Evolutionary conservation across 2,888 invertebrate species (phyloP).

Genomic region (Philhelius pedissequus): DNA sequence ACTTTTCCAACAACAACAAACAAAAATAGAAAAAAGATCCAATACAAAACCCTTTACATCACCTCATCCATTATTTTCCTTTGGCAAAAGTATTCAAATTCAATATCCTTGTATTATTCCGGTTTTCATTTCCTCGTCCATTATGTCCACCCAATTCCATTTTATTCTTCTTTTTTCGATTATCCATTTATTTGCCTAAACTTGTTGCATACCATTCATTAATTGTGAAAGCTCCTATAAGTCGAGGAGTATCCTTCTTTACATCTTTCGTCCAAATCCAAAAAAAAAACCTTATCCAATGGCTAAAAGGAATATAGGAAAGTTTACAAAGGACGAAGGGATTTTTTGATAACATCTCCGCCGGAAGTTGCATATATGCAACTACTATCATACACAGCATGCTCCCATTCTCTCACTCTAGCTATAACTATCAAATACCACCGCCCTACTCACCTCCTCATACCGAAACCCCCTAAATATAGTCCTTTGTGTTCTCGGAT

Average conservation of each 20-base stretch:
- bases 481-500: conserved; percentile 33
- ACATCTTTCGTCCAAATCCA: not conserved
- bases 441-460: not conserved
- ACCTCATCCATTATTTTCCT: not conserved
- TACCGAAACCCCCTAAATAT: no score
- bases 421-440: not conserved
- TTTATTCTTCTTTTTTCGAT: conserved; percentile 6
- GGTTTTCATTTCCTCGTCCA: conserved; percentile 31
- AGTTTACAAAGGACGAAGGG: conserved; percentile 51
- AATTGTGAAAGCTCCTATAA: conserved; percentile 45
- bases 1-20: not conserved
- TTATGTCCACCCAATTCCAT: conserved; percentile 22
- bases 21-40: not conserved
- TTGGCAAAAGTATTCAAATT: conserved; percentile 19
- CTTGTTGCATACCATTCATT: conserved; percentile 64
- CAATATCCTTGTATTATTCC: conserved; percentile 29
- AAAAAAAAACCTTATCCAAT: conserved; percentile 8
- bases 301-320: not conserved
- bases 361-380: conserved; percentile 56
- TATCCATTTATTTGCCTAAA: conserved; percentile 50
- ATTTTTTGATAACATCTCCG: conserved; percentile 47
- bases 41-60: not conserved
- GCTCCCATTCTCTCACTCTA: not conserved
- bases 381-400: conserved; percentile 7
- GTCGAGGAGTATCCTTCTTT: conserved; percentile 9